Base-by-base conservation (phyloP, 2,888 invertebrate species). In the Idaea aversata region DNA sequence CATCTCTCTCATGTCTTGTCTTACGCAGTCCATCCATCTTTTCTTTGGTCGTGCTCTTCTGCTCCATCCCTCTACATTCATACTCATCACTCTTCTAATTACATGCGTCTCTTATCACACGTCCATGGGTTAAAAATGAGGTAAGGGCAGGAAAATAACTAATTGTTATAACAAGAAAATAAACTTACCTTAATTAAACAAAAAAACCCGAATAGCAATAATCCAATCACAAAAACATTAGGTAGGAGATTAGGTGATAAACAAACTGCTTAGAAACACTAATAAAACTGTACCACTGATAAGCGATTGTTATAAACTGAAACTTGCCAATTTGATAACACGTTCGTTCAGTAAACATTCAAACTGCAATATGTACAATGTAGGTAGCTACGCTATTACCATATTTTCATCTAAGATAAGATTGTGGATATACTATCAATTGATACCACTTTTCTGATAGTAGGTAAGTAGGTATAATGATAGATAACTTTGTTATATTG, bases 391-490 rank as follows among this genome's bases (percentile, higher is more conserved):
- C 67, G 80, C 75, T 84, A 86, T 86, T 86, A 87, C 87, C 83
- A 84, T 87, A 85, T 85, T 85, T 84, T 83, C 84, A 87, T 85
- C 82, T 82, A 63, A 25, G 86, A 88, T 87, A 84, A 86, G 86
- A 86, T 85, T 60, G 5, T 62, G 65, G 68, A 61, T 63, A 68
- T 34, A 65, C 57, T 75, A 75, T 74, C 73, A 57, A 63, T 59
- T 61, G 75, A 76, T 75, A 76, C 69, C 70, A 71, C 67, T 66
- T 73, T 71, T 74, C 83, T 47, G 47, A 47, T 47, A 47, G 47
- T 25, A 25, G 25, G 25, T 25, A 25, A 25, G 10, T 25, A 25
- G 3, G 10, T 47, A 47, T 47, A 47, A 47, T 47, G 47, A 47
- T 47, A 47, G 47, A 47, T 47, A 47, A 47, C 10, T 47, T 47